Evolutionary conservation across 1,140 invertebrate species (phyloP).

Genomic region (Camponotus vicinus): DNA sequence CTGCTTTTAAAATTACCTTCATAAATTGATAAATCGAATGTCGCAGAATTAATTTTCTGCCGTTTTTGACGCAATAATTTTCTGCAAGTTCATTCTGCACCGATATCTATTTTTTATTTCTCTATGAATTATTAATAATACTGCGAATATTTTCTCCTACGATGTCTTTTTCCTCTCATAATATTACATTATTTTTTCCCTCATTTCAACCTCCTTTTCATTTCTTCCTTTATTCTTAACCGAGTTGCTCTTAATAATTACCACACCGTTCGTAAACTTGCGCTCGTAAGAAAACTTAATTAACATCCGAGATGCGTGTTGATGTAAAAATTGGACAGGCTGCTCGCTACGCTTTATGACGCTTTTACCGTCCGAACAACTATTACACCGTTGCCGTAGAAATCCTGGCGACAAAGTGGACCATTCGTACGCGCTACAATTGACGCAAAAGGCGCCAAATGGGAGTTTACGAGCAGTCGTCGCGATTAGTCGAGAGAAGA

Average conservation of each 20-base stretch:
- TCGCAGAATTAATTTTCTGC: neutral
- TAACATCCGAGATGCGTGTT: neutral
- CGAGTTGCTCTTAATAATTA: conserved; percentile 15
- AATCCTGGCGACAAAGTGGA: conserved; percentile 2
- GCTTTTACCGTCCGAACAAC: conserved; percentile 5
- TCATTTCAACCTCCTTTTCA: neutral
- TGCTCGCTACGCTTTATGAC: neutral
- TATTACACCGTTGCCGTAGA: neutral
- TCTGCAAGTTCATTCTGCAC: neutral
- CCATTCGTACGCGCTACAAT: conserved; percentile 9
- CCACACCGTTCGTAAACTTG: neutral
- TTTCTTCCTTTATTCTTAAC: neutral
- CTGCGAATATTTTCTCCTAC: neutral
- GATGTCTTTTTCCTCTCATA: neutral
- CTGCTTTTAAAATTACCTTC: neutral
- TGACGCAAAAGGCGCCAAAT: conserved; percentile 26
- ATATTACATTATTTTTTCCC: neutral
- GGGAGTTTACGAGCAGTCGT: conserved; percentile 35
- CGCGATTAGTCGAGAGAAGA: conserved; percentile 6
- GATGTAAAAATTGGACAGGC: conserved; percentile 1
- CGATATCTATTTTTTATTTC: conserved; percentile 18
- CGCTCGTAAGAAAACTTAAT: neutral
- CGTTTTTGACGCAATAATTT: neutral
- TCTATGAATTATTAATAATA: conserved; percentile 7
- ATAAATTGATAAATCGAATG: neutral